Percentiles rank a stretch among this genome's conserved stretches.
These are phyloP conservation scores for Anabacerthia variegaticeps DNA, from an alignment of 2,797 vertebrate genomes.

Conservation along the genomic window DNA sequence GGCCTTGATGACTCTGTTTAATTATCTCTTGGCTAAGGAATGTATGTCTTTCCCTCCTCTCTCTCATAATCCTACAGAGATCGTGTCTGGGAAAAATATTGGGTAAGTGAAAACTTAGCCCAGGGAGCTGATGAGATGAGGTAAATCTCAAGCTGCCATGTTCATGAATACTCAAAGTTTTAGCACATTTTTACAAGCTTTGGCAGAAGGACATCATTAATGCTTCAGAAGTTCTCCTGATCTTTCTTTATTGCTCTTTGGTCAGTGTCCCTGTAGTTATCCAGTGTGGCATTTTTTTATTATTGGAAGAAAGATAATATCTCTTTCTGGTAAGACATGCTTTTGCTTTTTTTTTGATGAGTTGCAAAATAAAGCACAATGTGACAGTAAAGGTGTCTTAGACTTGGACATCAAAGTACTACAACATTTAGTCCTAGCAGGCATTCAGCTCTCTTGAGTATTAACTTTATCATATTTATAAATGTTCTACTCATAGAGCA, in stretches of 20 bases:
- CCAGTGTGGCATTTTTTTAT: slow-evolving; percentile 53
- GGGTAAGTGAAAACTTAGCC: slow-evolving; percentile 35
- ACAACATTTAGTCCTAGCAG: slow-evolving; percentile 6
- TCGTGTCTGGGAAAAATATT: slow-evolving; percentile 24
- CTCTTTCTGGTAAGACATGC: slow-evolving; percentile 5
- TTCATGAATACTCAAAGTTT: slow-evolving; percentile 47
- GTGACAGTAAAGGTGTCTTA: neutral
- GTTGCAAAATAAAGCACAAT: slow-evolving; percentile 49
- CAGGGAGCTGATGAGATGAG: slow-evolving; percentile 57
- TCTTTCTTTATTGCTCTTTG: slow-evolving; percentile 50
- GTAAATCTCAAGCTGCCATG: slow-evolving; percentile 62
- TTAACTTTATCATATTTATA: slow-evolving; percentile 61
- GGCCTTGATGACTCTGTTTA: slow-evolving; percentile 67
- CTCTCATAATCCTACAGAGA: neutral
- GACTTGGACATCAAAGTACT: slow-evolving; percentile 27
- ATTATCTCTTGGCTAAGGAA: slow-evolving; percentile 61
- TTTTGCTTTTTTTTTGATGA: slow-evolving; percentile 49
- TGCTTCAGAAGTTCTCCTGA: slow-evolving; percentile 66
- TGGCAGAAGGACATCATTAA: slow-evolving; percentile 68
- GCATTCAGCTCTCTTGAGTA: slow-evolving; percentile 20
- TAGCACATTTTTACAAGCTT: slow-evolving; percentile 60
- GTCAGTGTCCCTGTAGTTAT: slow-evolving; percentile 51
- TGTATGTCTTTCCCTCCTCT: slow-evolving; percentile 9
- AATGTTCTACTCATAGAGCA: slow-evolving; percentile 52
- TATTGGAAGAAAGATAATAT: slow-evolving; percentile 40